A percentile compares a stretch with the other conserved stretches of the same genome.
phyloP scores from a whole-genome alignment of 2,888 invertebrate genomes.

The Plebejus anna region DNA sequence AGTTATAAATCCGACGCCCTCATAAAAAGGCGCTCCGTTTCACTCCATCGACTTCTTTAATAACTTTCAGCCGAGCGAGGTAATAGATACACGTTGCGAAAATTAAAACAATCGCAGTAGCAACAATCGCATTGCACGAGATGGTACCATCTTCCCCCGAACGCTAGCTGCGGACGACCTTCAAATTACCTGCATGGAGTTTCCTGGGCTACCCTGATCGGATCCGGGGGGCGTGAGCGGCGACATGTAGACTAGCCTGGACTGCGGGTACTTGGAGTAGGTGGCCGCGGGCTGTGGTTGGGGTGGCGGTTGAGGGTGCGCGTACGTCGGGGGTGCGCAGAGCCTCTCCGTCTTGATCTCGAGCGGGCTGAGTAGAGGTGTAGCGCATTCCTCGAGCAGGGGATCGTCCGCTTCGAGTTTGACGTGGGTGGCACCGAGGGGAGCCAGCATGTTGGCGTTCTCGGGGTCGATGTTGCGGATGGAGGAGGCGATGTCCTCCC shows the following conservation, averaged over 20 bases:
- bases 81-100: neutral
- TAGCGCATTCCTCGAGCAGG: slow-evolving; percentile 81
- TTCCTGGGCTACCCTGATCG: slow-evolving; percentile 91
- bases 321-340: slow-evolving; percentile 78
- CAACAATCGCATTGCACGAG: slow-evolving; percentile 58
- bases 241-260: slow-evolving; percentile 85
- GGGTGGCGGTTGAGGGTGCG: slow-evolving; percentile 49
- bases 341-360: slow-evolving; percentile 89
- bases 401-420: slow-evolving; percentile 86
- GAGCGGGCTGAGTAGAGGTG: slow-evolving; percentile 87
- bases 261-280: slow-evolving; percentile 70
- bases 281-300: slow-evolving; percentile 56
- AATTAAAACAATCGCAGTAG: slow-evolving; percentile 29
- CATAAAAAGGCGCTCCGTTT: neutral
- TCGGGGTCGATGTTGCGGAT: slow-evolving; percentile 94
- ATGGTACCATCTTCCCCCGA: slow-evolving; percentile 62
- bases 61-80: neutral
- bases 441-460: slow-evolving; percentile 91
- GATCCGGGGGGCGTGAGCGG: slow-evolving; percentile 93
- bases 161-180: neutral
- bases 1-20: neutral
- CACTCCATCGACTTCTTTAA: neutral
- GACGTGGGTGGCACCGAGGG: slow-evolving; percentile 83
- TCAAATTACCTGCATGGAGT: slow-evolving; percentile 78
- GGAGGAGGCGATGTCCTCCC: slow-evolving; percentile 95